Base-by-base conservation (phyloP, 1,140 invertebrate species). In the Hypothenemus hampei region DNA sequence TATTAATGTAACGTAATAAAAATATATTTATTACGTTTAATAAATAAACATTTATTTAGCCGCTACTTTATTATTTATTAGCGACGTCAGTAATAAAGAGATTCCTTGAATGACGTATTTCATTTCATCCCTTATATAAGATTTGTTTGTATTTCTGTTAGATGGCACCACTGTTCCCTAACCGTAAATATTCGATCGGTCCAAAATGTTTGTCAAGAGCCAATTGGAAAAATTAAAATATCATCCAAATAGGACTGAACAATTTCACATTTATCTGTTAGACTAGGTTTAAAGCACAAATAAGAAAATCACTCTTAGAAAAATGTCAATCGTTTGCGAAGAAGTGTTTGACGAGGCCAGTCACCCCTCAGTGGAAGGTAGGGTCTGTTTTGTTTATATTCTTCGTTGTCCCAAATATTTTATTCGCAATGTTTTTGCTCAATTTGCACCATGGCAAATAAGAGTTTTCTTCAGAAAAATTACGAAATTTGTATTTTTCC, bases 301-400 rank as follows among this genome's bases (percentile, higher is more conserved):
- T 1, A 44, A 44, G 4, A n/a, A n/a, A 23, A 44, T 20, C 8
- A 44, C 10, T 13, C 39, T 20, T 20, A 49, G n/a, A 49, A 49
- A 37, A 33, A 66, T 66, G 65, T 65, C 62, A 8, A 61, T 87
- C 59, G 80, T 86, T 54, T 89, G 86, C 72, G 79, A 84, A 71
- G 87, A 89, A 73, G 78, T 89, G 45, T 90, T 89, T 71, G 86
- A 89, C 71, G 86, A 87, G 73, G 79, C 82, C 49, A 87, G 85
- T 64, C 79, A 84, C 66, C 86, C 87, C 45, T 87, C 86, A 13
- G 78, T 82, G 54, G 84, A 88, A 75, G 87, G 87, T 89, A 74
- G 16, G n/a, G 11, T 29, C 11, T 39, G 20, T 10, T 51, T 59
- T 57, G 39, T 55, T 33, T 49, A 49, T 24, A 41, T 24, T 5